A percentile compares a stretch with the other conserved stretches of the same genome.
phyloP scores from a whole-genome alignment of 2,888 invertebrate species.

The Athalia rosae region DNA sequence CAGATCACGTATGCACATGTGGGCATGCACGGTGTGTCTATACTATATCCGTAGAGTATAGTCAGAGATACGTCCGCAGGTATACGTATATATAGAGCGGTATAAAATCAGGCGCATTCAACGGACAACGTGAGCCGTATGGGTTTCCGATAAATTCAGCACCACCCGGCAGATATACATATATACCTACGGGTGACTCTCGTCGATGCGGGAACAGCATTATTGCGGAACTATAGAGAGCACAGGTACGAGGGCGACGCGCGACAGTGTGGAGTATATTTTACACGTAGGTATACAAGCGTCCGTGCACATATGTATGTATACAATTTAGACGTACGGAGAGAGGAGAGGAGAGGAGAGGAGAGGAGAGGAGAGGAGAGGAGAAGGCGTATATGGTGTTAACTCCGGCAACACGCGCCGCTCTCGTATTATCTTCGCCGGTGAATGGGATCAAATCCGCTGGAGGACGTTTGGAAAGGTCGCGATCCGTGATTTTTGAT shows the following conservation, averaged over 20 bases:
- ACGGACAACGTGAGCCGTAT: constrained; percentile 16
- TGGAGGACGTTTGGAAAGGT: too few relatives aligned
- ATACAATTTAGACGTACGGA: too few relatives aligned
- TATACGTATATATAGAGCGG: background rate
- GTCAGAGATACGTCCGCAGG: background rate
- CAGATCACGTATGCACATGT: constrained; percentile 7
- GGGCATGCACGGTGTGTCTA: background rate
- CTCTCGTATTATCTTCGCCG: too few relatives aligned
- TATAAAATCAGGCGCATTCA: constrained; percentile 45
- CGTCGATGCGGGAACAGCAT: background rate
- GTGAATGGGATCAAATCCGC: too few relatives aligned
- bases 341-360: too few relatives aligned
- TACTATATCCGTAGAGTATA: background rate
- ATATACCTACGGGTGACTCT: background rate
- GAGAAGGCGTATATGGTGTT: too few relatives aligned
- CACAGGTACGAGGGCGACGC: background rate
- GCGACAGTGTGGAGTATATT: background rate
- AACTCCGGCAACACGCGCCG: too few relatives aligned
- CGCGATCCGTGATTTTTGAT: too few relatives aligned
- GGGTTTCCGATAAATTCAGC: constrained; percentile 44
- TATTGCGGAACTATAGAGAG: background rate
- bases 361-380: too few relatives aligned
- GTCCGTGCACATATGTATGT: background rate
- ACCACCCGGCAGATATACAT: constrained; percentile 5
- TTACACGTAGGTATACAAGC: background rate